Evolutionary conservation across 2,113 vertebrate species (phyloP).

Genomic region (Eupsittula cactorum): DNA sequence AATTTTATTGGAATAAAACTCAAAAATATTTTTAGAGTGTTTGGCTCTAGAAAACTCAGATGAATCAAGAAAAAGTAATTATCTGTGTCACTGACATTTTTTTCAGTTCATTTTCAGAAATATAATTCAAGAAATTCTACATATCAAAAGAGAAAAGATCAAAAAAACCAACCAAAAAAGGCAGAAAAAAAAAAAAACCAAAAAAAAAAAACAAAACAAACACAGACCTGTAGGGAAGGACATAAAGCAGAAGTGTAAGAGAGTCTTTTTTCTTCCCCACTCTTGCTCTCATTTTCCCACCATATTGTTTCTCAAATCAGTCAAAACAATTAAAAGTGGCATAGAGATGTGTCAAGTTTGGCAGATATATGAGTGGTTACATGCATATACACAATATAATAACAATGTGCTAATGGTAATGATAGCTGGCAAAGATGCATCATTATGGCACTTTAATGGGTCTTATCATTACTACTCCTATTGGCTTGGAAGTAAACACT

Average conservation of each 20-base stretch:
- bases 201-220: background rate
- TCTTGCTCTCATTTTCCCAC: background rate
- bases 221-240: background rate
- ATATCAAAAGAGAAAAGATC: background rate
- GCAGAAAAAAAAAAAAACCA: background rate
- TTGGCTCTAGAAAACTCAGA: background rate
- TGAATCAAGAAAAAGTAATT: background rate
- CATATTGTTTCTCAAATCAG: background rate
- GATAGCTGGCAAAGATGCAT: background rate
- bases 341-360: background rate
- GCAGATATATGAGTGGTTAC: background rate
- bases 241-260: background rate
- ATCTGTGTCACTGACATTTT: background rate
- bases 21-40: background rate
- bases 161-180: background rate
- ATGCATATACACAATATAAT: background rate
- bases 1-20: background rate
- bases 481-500: background rate
- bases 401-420: background rate
- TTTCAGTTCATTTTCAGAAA: background rate
- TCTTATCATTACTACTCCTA: background rate
- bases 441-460: constrained; percentile 3
- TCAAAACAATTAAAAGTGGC: background rate
- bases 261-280: background rate
- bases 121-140: background rate